phyloP scores from a whole-genome alignment of 2,888 invertebrate genomes.

The Luperina testacea region DNA sequence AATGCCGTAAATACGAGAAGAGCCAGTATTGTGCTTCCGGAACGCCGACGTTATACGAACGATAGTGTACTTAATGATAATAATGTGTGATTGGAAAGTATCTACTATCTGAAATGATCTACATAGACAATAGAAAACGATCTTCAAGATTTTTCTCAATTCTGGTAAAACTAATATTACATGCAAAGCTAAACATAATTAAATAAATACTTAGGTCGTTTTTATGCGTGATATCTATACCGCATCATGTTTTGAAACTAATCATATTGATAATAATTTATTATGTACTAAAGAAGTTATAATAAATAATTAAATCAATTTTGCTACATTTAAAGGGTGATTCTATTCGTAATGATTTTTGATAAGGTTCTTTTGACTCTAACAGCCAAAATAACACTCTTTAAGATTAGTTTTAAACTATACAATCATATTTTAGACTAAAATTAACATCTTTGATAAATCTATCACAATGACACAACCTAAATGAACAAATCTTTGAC shows the following conservation, averaged over 20 bases:
- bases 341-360: neutral
- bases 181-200: conserved; percentile 27
- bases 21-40: neutral
- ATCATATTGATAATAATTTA: neutral
- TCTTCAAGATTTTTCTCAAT: neutral
- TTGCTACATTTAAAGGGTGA: neutral
- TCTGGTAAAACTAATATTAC: conserved; percentile 2
- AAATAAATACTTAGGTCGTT: neutral
- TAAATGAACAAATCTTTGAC: neutral
- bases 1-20: neutral
- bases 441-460: conserved; percentile 6
- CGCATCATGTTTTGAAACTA: conserved; percentile 4
- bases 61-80: too few relatives aligned
- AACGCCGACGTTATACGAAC: neutral
- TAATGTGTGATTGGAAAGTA: neutral
- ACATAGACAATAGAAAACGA: neutral
- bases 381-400: conserved; percentile 5
- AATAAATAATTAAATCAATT: neutral
- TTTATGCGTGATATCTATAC: neutral
- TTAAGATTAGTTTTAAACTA: neutral
- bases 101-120: neutral
- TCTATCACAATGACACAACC: conserved; percentile 1
- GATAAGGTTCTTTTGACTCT: conserved; percentile 29
- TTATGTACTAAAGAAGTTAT: neutral
- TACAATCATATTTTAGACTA: neutral